phyloP scores from a whole-genome alignment of 2,113 vertebrate genomes.

The Epinephelus moara region DNA sequence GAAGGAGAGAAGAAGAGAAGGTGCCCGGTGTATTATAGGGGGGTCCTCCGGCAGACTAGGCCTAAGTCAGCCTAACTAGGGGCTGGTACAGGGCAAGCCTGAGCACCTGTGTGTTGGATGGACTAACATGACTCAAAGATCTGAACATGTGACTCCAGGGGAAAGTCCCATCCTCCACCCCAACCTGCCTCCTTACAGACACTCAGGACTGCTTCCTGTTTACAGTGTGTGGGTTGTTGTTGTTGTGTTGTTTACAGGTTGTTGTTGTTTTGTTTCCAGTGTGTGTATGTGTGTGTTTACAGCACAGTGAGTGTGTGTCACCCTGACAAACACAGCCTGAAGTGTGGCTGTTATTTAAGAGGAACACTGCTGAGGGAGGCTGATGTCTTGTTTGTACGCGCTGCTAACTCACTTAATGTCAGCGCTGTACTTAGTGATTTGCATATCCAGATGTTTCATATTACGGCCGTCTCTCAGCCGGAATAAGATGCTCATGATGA shows the following conservation, averaged over 20 bases:
- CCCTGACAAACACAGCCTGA: constrained; percentile 18
- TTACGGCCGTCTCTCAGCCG: constrained; percentile 49
- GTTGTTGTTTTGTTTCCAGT: too few species aligned
- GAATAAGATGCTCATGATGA: constrained; percentile 67
- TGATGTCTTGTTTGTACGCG: constrained; percentile 49
- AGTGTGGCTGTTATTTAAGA: constrained; percentile 43
- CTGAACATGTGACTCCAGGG: too few species aligned
- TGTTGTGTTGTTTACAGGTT: not conserved
- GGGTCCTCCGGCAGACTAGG: too few species aligned
- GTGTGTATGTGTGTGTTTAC: constrained; percentile 10
- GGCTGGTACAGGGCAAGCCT: too few species aligned
- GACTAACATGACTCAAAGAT: too few species aligned
- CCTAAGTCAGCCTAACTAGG: too few species aligned
- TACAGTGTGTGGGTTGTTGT: not conserved
- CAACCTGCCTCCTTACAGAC: too few species aligned
- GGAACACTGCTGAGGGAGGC: constrained; percentile 40
- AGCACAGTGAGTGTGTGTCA: not conserved
- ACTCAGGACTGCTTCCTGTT: too few species aligned
- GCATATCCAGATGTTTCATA: constrained; percentile 74
- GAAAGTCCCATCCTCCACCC: too few species aligned
- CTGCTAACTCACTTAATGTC: constrained; percentile 64
- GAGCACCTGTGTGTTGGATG: too few species aligned
- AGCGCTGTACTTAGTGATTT: constrained; percentile 37
- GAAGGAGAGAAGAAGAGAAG: too few species aligned
- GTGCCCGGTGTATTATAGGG: too few species aligned